phyloP scores from a whole-genome alignment of 1,140 invertebrate species.

The Drosophila sproati region DNA sequence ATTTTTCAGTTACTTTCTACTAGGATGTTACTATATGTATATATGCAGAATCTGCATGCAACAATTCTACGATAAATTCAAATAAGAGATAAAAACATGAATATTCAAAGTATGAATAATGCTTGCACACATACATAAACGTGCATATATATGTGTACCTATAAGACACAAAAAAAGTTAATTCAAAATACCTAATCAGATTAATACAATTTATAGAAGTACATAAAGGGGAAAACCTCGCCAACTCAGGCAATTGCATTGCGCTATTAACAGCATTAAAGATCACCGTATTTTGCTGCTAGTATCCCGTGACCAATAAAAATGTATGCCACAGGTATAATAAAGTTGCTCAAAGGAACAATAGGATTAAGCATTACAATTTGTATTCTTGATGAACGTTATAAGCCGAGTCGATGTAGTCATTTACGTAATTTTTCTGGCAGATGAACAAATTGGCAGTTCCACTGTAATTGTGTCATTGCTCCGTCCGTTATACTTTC shows the following conservation, averaged over 20 bases:
- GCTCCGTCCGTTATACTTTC: too few relatives aligned
- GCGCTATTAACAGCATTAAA: background rate
- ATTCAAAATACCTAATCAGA: background rate
- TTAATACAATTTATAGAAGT: background rate
- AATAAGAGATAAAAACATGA: background rate
- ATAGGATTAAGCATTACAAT: background rate
- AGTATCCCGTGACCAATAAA: background rate
- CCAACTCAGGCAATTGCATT: background rate
- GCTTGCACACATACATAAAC: background rate
- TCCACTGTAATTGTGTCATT: too few relatives aligned
- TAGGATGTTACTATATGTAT: background rate
- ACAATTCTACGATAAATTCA: background rate
- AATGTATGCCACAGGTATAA: background rate
- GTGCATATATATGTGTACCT: background rate
- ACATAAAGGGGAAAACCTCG: background rate
- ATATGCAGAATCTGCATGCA: background rate
- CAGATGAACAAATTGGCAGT: too few relatives aligned
- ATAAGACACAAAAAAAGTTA: background rate
- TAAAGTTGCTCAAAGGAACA: background rate
- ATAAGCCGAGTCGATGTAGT: too few relatives aligned
- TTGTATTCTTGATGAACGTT: too few relatives aligned
- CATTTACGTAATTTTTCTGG: too few relatives aligned
- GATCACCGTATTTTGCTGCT: background rate
- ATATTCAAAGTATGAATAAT: constrained; percentile 2
- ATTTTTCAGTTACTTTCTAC: background rate